These are phyloP conservation scores for Sander lucioperca DNA, from an alignment of 2,113 vertebrate species.

Conservation along the genomic window DNA sequence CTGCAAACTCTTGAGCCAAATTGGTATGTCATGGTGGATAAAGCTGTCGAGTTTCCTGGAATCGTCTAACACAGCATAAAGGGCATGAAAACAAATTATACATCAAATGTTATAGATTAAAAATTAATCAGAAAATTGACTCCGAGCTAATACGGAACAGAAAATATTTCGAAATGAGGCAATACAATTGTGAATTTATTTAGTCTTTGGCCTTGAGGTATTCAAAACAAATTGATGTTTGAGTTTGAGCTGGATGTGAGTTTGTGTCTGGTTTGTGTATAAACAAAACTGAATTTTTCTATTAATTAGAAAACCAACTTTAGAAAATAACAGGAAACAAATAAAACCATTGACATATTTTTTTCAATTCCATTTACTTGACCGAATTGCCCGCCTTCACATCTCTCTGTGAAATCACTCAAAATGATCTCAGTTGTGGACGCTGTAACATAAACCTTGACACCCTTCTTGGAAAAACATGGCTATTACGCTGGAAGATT, in stretches of 20 bases:
- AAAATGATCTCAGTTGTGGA: constrained; percentile 43
- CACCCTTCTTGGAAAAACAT: constrained; percentile 50
- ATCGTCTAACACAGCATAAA: constrained; percentile 29
- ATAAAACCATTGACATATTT: constrained; percentile 12
- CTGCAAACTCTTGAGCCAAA: constrained; percentile 65
- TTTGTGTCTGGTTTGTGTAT: neutral
- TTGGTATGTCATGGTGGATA: constrained; percentile 65
- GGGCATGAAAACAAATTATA: constrained; percentile 60
- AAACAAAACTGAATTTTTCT: neutral
- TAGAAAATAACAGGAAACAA: constrained; percentile 30
- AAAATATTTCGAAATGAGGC: constrained; percentile 20
- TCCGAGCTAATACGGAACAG: constrained; percentile 22
- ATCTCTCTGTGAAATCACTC: constrained; percentile 70
- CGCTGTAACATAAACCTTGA: constrained; percentile 59
- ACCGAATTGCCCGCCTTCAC: constrained; percentile 34
- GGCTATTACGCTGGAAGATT: constrained; percentile 53
- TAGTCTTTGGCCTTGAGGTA: constrained; percentile 13
- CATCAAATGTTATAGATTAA: constrained; percentile 39
- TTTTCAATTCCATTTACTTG: constrained; percentile 52
- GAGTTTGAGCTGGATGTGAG: constrained; percentile 1
- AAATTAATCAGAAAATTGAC: constrained; percentile 44
- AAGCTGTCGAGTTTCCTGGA: constrained; percentile 58
- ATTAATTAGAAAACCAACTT: neutral
- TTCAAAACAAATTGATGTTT: constrained; percentile 14
- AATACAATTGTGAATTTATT: constrained; percentile 23